Percentiles rank a stretch among this genome's conserved stretches.
These are phyloP conservation scores for Macaria notata DNA, from an alignment of 2,888 invertebrate species.

Conservation along the genomic window DNA sequence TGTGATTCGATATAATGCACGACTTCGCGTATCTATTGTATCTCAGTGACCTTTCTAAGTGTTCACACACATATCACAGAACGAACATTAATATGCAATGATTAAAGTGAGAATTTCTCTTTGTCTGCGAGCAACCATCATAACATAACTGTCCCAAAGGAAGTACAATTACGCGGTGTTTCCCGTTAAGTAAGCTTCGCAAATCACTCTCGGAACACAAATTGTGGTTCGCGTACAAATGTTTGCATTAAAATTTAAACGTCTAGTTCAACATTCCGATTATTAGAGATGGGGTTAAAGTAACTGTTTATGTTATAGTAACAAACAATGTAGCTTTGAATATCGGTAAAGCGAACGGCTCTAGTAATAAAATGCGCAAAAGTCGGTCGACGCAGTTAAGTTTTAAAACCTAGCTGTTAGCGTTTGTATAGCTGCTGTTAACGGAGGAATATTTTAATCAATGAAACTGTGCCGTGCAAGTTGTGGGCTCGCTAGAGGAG, in stretches of 20 bases:
- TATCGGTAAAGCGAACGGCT: constrained; percentile 4
- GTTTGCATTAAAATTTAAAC: constrained; percentile 7
- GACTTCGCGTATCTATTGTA: neutral
- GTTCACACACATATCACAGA: constrained; percentile 45
- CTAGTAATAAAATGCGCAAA: neutral
- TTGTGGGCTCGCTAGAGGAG: constrained; percentile 6
- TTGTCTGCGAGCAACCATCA: constrained; percentile 48
- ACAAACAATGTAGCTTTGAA: constrained; percentile 1
- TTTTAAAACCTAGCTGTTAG: constrained; percentile 1
- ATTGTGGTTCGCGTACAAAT: constrained; percentile 21
- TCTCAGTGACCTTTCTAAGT: constrained; percentile 4
- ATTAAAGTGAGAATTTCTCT: constrained; percentile 57
- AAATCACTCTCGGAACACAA: constrained; percentile 17
- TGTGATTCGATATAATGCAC: too few relatives aligned
- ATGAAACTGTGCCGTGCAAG: neutral
- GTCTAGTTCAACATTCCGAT: constrained; percentile 1
- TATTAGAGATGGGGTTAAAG: neutral
- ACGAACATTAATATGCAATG: constrained; percentile 53
- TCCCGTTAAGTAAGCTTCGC: constrained; percentile 55
- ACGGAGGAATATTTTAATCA: neutral
- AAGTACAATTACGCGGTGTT: constrained; percentile 60
- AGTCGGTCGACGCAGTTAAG: constrained; percentile 5
- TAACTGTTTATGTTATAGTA: neutral
- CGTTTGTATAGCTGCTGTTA: too few relatives aligned
- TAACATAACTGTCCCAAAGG: constrained; percentile 65